A percentile compares a stretch with the other conserved stretches of the same genome.
These are phyloP conservation scores for Prinia subflava DNA, from an alignment of 2,113 vertebrate species.

Conservation along the genomic window DNA sequence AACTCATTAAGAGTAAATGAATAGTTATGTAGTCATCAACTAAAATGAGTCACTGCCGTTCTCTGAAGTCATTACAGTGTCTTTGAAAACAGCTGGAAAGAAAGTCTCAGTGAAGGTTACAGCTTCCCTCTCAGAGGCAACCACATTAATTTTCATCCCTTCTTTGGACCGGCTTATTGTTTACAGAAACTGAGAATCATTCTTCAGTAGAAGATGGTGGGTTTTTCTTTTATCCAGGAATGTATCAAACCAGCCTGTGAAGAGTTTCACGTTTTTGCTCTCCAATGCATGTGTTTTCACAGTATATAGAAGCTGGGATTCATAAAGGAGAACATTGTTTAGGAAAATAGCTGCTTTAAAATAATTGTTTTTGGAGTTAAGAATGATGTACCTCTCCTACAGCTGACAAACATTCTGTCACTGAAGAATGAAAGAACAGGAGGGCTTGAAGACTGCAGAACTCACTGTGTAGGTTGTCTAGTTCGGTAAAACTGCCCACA, in stretches of 20 bases:
- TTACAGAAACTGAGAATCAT: background rate
- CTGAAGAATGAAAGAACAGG: background rate
- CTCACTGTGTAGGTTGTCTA: background rate
- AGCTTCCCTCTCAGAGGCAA: constrained; percentile 43
- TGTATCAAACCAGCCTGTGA: background rate
- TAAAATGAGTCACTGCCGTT: constrained; percentile 66
- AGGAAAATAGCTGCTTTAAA: background rate
- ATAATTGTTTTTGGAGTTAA: background rate
- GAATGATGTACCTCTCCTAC: background rate
- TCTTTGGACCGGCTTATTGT: background rate
- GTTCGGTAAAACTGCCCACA: background rate
- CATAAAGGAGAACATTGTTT: background rate
- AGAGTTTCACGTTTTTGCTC: background rate
- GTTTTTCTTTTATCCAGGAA: background rate
- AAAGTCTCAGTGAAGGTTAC: constrained; percentile 64
- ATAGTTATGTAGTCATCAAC: constrained; percentile 76
- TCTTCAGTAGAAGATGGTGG: background rate
- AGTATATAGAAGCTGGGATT: background rate
- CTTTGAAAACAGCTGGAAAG: constrained; percentile 69
- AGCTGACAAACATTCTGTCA: background rate
- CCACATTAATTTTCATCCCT: constrained; percentile 29
- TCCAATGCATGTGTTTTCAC: background rate
- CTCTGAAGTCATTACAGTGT: constrained; percentile 70
- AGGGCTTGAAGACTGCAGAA: background rate
- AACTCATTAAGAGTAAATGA: constrained; percentile 77